Base-by-base conservation (phyloP, 1,140 invertebrate species). In the Trigoniulus corallinus region DNA sequence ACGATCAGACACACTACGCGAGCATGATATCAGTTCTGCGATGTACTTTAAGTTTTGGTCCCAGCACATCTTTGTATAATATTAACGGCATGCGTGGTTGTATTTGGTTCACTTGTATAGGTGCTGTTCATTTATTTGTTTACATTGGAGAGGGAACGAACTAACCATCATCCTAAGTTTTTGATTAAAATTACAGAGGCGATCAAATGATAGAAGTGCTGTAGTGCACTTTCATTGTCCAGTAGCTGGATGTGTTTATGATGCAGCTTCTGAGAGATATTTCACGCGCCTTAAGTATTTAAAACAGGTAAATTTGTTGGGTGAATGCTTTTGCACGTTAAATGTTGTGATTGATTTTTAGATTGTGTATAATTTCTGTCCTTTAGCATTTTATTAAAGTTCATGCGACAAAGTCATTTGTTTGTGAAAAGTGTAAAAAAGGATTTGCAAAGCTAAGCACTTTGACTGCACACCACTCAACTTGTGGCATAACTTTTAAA, bases 371-470 rank as follows among this genome's bases (percentile, higher is more conserved):
- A 34, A 34, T n/a, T n/a, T n/a, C n/a, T n/a, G n/a, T n/a, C n/a
- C n/a, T 51, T 0, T 21, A 57, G 56, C 56, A 57, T 42, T 48
- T 50, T 40, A 25, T 24, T 15, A 57, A 57, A 51, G 54, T 56
- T 3, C 56, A 57, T 56, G 56, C 54, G 3, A 54, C 51, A 29
- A 57, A 56, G 29, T 52, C 46, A 13, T 54, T 27, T 25, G 40
- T 23, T 10, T 57, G 56, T 29, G 20, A 10, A 1, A 55, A 57
- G 25, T 57, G 56, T 26, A 21, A 40, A 24, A 54, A 53, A 20
- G 27, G 47, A 4, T 56, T 57, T 54, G 48, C 48, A 2, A 10
- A 41, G 7, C 52, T 51, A 27, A 48, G 47, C 37, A 47, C 22
- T 13, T 42, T 55, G 2, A 52, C 47, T 29, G 39, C 47, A 21